Evolutionary conservation across 2,888 invertebrate genomes (phyloP), one percentile per base, ranked within the genome.

Genomic region (Epinotia demarniana): DNA sequence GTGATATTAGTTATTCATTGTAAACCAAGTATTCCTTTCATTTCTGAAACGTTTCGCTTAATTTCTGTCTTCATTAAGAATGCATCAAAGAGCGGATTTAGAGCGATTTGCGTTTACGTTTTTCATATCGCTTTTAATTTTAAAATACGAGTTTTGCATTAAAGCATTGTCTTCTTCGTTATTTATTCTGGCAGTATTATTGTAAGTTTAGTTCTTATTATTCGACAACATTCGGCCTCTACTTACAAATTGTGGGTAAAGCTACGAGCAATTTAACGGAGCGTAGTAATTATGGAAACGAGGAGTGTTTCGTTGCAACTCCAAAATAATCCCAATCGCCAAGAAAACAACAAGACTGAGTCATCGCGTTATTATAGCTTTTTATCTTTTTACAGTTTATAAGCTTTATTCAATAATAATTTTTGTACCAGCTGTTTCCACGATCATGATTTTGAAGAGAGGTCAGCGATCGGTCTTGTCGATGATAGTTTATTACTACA

Each of bases 21-120:
- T 43, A 53, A 75, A 70, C 39, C 75, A 43, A 53, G 60, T 58
- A 64, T 71, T 75, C 75, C 71, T 75, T 75, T 27, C 23, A 70
- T 66, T 74, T 60, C 64, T 66, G 70, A 75, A 75, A 39, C 12
- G 49, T 61, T 75, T 55, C 70, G 60, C 60, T 75, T 60, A 75
- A 75, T 71, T 70, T 58, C 70, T 55, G 27, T 71, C 70, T 71
- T 75, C 75, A 75, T 75, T 75, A 70, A 64, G 60, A 23, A 75
- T 75, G 75, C 75, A 75, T 75, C 70, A 71, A 70, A 66, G 74
- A 69, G 60, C 43, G 43, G 60, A 64, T 66, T 66, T 27, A 27
- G n/a, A 43, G 69, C 62, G 53, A 53, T 53, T 33, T 61, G n/a
- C 27, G 43, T 69, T 66, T 72, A 58, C 43, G 8, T 58, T 43